Evolutionary conservation across 1,140 invertebrate species (phyloP).

Genomic region (Nephotettix cincticeps): DNA sequence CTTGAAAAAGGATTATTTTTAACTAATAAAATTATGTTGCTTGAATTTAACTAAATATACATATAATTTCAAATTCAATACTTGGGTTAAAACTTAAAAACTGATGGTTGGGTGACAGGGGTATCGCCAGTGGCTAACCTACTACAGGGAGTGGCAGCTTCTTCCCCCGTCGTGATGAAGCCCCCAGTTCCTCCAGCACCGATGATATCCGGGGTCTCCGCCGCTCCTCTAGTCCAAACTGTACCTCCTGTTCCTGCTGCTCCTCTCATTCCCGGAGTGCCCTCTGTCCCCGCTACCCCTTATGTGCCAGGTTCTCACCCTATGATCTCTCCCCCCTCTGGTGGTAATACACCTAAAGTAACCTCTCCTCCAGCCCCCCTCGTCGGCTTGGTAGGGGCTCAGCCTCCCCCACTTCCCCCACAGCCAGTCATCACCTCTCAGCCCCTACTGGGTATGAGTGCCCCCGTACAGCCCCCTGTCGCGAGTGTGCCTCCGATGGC

Average conservation of each 20-base stretch:
- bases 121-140: too few species aligned
- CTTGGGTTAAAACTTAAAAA: too few species aligned
- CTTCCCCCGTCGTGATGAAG: conserved; percentile 30
- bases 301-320: conserved; percentile 25
- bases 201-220: conserved; percentile 34
- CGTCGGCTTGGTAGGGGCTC: not conserved
- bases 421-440: conserved; percentile 30
- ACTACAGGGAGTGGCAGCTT: too few species aligned
- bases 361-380: conserved; percentile 17
- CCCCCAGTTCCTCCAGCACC: conserved; percentile 43
- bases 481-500: conserved; percentile 39
- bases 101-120: too few species aligned
- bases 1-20: too few species aligned
- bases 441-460: conserved; percentile 22
- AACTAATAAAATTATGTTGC: too few species aligned
- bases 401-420: conserved; percentile 21
- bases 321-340: conserved; percentile 29
- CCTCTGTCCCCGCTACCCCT: conserved; percentile 42
- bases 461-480: conserved; percentile 28
- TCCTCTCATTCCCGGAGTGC: conserved; percentile 37
- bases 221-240: too few species aligned
- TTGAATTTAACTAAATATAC: too few species aligned
- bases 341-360: conserved; percentile 19
- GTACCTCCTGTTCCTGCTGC: conserved; percentile 32
- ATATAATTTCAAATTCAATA: too few species aligned